phyloP scores from a whole-genome alignment of 2,113 vertebrate genomes.

The Cricetomys ansorgei region DNA sequence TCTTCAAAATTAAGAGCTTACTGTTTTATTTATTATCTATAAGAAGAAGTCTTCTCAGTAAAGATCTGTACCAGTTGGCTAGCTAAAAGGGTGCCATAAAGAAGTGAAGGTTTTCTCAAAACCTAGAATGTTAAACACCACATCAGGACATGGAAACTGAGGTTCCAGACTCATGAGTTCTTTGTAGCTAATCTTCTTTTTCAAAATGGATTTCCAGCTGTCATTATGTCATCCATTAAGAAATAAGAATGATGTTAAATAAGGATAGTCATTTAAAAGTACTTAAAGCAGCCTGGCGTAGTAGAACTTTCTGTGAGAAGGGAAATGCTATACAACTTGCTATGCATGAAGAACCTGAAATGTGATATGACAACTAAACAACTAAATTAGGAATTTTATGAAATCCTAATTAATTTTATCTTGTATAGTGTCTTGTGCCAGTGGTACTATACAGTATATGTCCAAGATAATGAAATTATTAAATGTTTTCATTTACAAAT shows the following conservation, averaged over 20 bases:
- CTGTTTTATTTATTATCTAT: slow-evolving; percentile 37
- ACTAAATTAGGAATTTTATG: not conserved
- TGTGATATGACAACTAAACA: not conserved
- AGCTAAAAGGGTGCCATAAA: not conserved
- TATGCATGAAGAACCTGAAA: not conserved
- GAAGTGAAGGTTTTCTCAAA: not conserved
- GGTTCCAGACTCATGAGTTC: not conserved
- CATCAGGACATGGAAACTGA: slow-evolving; percentile 1
- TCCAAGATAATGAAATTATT: not conserved
- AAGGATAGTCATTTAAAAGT: not conserved
- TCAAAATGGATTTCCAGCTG: not conserved
- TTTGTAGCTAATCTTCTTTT: slow-evolving; percentile 9
- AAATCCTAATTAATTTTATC: slow-evolving; percentile 13
- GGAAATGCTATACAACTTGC: not conserved
- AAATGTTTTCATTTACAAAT: slow-evolving; percentile 42
- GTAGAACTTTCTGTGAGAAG: not conserved
- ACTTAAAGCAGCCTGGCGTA: not conserved
- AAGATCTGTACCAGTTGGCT: not conserved
- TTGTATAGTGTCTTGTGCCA: not conserved
- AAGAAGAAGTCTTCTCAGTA: not conserved
- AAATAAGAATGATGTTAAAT: not conserved
- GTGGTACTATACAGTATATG: not conserved
- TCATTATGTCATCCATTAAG: not conserved
- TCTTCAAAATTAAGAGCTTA: slow-evolving; percentile 4
- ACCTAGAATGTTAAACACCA: not conserved